Evolutionary conservation across 2,888 invertebrate species (phyloP).

Genomic region (Plagodis pulveraria): DNA sequence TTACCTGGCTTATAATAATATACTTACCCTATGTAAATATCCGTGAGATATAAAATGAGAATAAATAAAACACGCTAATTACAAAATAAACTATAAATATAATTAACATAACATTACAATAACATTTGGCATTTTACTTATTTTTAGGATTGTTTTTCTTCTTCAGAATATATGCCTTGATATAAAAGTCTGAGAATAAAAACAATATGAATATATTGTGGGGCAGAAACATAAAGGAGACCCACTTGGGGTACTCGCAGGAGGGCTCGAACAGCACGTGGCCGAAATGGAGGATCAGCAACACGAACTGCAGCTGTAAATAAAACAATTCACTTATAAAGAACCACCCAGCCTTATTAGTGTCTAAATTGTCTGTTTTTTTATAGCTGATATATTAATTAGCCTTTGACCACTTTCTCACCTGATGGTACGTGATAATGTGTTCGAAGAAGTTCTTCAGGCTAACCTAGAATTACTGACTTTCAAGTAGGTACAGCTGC

Average conservation of each 20-base stretch:
- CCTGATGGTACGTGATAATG: no score
- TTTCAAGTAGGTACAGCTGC: no score
- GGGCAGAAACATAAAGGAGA: conserved; percentile 83
- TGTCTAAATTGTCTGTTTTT: no score
- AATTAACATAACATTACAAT: conserved; percentile 16
- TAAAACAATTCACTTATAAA: neutral
- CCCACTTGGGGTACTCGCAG: conserved; percentile 87
- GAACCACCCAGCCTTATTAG: no score
- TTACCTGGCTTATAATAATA: no score
- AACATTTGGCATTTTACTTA: conserved; percentile 35
- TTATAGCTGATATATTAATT: no score
- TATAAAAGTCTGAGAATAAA: conserved; percentile 89
- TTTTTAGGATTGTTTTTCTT: conserved; percentile 64
- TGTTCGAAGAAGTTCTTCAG: no score
- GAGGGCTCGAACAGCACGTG: conserved; percentile 82
- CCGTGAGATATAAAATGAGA: neutral
- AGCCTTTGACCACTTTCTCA: no score
- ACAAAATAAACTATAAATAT: conserved; percentile 17
- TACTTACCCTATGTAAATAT: no score
- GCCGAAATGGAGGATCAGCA: conserved; percentile 85
- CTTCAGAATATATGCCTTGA: conserved; percentile 86
- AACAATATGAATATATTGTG: conserved; percentile 88
- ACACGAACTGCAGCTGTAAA: conserved; percentile 86
- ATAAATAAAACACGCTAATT: conserved; percentile 14
- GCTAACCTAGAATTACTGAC: no score